phyloP scores from a whole-genome alignment of 2,113 vertebrate genomes.

The Setophaga coronata region DNA sequence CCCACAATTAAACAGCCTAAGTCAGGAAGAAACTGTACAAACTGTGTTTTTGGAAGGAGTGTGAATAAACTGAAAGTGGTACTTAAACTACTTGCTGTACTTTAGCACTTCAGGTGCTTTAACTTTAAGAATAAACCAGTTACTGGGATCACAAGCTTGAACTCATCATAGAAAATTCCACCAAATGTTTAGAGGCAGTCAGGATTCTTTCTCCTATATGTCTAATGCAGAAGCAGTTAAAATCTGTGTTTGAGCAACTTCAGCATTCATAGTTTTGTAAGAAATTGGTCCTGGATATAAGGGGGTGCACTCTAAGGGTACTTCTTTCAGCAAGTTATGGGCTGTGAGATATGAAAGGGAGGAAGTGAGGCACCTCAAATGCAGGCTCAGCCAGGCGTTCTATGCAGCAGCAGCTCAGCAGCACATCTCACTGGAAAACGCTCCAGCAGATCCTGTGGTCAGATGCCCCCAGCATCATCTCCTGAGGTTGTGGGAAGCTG shows the following conservation, averaged over 20 bases:
- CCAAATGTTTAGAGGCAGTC: not conserved
- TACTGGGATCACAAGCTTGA: not conserved
- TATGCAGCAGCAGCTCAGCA: not conserved
- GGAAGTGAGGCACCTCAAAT: not conserved
- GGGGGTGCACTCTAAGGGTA: not conserved
- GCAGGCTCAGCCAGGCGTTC: not conserved
- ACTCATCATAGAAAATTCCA: not conserved
- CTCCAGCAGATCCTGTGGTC: not conserved
- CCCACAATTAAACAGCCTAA: not conserved
- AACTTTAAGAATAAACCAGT: not conserved
- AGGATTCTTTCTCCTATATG: fast-evolving
- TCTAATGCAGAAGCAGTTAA: not conserved
- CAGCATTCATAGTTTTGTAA: not conserved
- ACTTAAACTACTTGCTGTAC: not conserved
- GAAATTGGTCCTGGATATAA: not conserved
- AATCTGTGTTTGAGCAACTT: not conserved
- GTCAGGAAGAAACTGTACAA: not conserved
- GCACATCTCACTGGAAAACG: not conserved
- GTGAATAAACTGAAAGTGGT: not conserved
- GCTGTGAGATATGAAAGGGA: not conserved
- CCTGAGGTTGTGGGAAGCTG: not conserved
- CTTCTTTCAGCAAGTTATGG: not conserved
- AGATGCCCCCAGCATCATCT: not conserved
- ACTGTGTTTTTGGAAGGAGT: not conserved
- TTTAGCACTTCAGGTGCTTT: not conserved